phyloP scores from a whole-genome alignment of 1,140 invertebrate species.

The Dendroctonus valens region DNA sequence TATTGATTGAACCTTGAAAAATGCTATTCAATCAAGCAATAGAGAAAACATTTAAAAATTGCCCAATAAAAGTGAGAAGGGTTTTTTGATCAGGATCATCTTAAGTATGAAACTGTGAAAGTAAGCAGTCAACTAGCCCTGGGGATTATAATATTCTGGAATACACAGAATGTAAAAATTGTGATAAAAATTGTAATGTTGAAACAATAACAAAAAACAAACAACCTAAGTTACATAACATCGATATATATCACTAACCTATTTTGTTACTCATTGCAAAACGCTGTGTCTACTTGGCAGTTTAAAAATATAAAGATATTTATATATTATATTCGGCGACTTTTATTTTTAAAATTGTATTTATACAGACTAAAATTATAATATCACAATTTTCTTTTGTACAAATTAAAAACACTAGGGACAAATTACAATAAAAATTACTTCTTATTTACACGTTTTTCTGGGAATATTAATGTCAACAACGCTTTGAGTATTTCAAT shows the following conservation, averaged over 20 bases:
- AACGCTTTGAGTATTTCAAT: slow-evolving; percentile 24
- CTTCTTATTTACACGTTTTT: slow-evolving; percentile 12
- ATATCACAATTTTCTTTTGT: slow-evolving; percentile 37
- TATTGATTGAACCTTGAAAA: too few species aligned
- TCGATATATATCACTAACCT: slow-evolving; percentile 24
- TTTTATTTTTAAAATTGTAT: slow-evolving; percentile 19
- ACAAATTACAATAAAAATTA: slow-evolving; percentile 24
- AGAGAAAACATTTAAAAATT: too few species aligned
- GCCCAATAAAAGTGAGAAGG: too few species aligned
- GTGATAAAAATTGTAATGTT: slow-evolving; percentile 10
- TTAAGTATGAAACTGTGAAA: too few species aligned
- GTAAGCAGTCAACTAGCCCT: too few species aligned
- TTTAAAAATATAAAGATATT: slow-evolving; percentile 30
- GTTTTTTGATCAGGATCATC: too few species aligned
- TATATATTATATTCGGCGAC: slow-evolving; percentile 33
- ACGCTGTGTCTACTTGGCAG: slow-evolving; percentile 32
- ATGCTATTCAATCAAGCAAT: too few species aligned
- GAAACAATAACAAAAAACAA: slow-evolving; percentile 24
- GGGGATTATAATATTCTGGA: too few species aligned
- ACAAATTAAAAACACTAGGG: slow-evolving; percentile 30
- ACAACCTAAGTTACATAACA: slow-evolving; percentile 18
- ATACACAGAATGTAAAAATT: too few species aligned
- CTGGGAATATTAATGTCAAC: slow-evolving; percentile 19
- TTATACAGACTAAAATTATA: slow-evolving; percentile 27
- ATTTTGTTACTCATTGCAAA: slow-evolving; percentile 32